Evolutionary conservation across 2,888 invertebrate species (phyloP).

Genomic region (Dusona sp.): DNA sequence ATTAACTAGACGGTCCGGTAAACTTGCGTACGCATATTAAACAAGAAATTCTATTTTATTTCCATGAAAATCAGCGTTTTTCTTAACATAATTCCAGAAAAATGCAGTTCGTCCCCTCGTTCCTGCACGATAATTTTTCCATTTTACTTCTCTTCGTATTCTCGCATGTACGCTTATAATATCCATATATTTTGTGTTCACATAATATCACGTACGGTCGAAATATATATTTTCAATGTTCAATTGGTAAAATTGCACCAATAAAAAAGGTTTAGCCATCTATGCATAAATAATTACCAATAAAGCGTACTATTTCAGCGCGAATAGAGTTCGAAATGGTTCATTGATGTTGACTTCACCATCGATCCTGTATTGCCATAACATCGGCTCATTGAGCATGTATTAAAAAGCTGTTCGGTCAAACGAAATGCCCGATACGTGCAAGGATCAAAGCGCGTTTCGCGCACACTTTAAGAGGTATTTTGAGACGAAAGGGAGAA

Average conservation of each 20-base stretch:
- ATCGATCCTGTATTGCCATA: not conserved
- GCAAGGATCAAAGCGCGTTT: slow-evolving; percentile 7
- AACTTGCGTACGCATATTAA: not conserved
- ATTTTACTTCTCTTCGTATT: not conserved
- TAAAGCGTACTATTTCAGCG: not conserved
- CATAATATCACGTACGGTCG: not conserved
- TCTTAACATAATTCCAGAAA: not conserved
- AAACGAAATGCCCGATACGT: slow-evolving; percentile 2
- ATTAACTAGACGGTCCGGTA: no score
- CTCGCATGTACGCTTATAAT: not conserved
- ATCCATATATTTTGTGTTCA: not conserved
- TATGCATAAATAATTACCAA: not conserved
- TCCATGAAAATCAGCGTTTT: not conserved
- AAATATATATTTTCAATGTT: not conserved
- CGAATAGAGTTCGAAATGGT: not conserved
- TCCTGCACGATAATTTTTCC: not conserved
- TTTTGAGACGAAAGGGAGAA: slow-evolving; percentile 15
- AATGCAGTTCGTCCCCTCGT: not conserved
- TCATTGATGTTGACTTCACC: not conserved
- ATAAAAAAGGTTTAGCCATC: not conserved
- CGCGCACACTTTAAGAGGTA: slow-evolving; percentile 9
- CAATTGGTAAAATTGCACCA: not conserved
- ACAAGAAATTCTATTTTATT: not conserved
- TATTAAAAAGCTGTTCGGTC: not conserved
- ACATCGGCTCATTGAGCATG: not conserved